Percentiles rank a stretch among this genome's conserved stretches.
phyloP scores from a whole-genome alignment of 2,888 invertebrate genomes.

The Idaea dimidiata region DNA sequence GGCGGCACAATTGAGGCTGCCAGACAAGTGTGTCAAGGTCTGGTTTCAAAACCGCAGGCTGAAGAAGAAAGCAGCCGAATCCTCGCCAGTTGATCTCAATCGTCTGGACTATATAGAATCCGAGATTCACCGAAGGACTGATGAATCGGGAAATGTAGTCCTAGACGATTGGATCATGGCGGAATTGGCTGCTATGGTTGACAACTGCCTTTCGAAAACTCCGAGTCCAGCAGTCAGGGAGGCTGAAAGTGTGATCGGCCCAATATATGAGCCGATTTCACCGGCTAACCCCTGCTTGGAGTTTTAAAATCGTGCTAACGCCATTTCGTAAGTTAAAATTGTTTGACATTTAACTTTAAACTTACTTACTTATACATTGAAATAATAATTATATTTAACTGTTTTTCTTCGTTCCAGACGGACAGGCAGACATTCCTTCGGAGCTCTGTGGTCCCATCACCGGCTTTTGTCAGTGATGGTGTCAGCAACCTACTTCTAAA shows the following conservation, averaged over 20 bases:
- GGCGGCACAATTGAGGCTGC: conserved; percentile 80
- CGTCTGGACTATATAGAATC: conserved; percentile 46
- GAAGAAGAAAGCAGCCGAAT: conserved; percentile 80
- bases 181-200: conserved; percentile 43
- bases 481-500: neutral
- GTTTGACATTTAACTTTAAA: neutral
- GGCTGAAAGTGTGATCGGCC: no score
- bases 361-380: neutral
- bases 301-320: neutral
- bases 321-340: neutral
- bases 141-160: conserved; percentile 49
- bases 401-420: neutral
- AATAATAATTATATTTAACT: neutral
- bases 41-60: conserved; percentile 90
- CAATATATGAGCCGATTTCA: conserved; percentile 42
- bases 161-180: conserved; percentile 45
- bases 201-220: conserved; percentile 33
- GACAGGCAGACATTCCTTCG: neutral
- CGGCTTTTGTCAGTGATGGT: neutral
- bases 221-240: no score
- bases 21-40: conserved; percentile 87
- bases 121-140: conserved; percentile 42
- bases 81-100: conserved; percentile 9
- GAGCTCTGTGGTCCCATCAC: neutral
- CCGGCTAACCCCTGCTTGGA: neutral